Evolutionary conservation across 2,797 vertebrate genomes (phyloP).

Genomic region (Parauchenoglanis punctatus): DNA sequence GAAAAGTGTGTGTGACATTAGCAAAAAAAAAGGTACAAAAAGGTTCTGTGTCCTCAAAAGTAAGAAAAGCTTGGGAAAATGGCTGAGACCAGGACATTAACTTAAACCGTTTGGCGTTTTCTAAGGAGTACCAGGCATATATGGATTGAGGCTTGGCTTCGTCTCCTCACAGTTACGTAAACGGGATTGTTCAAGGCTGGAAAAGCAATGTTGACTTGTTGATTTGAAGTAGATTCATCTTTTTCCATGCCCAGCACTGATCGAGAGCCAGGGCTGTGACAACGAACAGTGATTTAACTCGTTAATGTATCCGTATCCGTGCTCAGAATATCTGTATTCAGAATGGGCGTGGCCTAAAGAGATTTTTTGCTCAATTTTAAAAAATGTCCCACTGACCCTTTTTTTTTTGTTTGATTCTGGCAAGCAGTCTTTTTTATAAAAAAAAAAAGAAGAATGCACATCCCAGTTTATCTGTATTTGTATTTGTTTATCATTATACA

Average conservation of each 20-base stretch:
- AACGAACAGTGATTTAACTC: not conserved
- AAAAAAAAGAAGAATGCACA: not conserved
- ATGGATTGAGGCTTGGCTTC: constrained; percentile 42
- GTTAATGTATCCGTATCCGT: not conserved
- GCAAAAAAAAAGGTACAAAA: constrained; percentile 45
- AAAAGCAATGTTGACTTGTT: not conserved
- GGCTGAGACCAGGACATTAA: constrained; percentile 31
- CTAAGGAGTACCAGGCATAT: constrained; percentile 40
- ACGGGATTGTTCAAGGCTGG: constrained; percentile 8
- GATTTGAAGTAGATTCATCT: constrained; percentile 18
- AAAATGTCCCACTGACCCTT: not conserved
- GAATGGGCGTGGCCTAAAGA: not conserved
- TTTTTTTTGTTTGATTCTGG: not conserved
- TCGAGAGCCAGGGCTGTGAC: not conserved
- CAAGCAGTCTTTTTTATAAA: not conserved
- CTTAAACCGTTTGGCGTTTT: constrained; percentile 33
- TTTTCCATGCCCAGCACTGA: not conserved
- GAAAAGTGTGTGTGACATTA: constrained; percentile 9
- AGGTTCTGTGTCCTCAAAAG: constrained; percentile 27
- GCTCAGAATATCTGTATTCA: not conserved
- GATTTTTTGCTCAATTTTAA: not conserved
- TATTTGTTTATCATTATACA: not conserved
- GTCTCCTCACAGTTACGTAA: constrained; percentile 20
- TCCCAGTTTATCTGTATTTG: not conserved
- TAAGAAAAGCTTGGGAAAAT: constrained; percentile 51